These are phyloP conservation scores for Monopterus albus DNA, from an alignment of 2,113 vertebrate species.

Conservation along the genomic window DNA sequence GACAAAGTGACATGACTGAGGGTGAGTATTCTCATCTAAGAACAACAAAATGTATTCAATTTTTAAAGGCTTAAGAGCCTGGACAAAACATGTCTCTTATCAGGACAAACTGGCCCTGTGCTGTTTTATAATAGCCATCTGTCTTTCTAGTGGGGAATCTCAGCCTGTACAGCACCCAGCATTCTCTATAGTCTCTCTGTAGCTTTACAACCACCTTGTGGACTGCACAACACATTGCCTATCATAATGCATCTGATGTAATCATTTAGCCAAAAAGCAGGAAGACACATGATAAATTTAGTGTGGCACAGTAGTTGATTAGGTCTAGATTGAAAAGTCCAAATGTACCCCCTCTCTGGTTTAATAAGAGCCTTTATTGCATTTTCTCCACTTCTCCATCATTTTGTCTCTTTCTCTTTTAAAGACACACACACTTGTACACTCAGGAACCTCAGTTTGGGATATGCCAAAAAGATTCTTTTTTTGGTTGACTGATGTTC, in stretches of 20 bases:
- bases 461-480: constrained; percentile 21
- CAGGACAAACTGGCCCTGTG: constrained; percentile 30
- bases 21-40: constrained; percentile 50
- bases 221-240: constrained; percentile 17
- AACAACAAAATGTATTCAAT: constrained; percentile 33
- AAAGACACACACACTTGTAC: not conserved
- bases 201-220: constrained; percentile 32
- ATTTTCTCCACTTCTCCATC: not conserved
- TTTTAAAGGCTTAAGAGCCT: constrained; percentile 42
- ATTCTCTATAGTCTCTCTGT: not conserved
- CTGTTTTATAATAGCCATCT: constrained; percentile 30
- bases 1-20: constrained; percentile 47
- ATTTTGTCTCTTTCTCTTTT: not conserved
- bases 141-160: constrained; percentile 26
- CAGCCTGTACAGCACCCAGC: constrained; percentile 1
- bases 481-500: constrained; percentile 56
- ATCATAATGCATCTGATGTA: constrained; percentile 10
- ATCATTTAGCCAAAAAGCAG: constrained; percentile 26
- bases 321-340: not conserved
- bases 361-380: constrained; percentile 36
- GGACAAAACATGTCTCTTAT: constrained; percentile 50
- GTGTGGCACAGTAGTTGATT: constrained; percentile 17
- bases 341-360: constrained; percentile 24
- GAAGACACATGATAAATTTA: constrained; percentile 12
- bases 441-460: not conserved